Evolutionary conservation across 1,140 invertebrate genomes (phyloP).

Genomic region (Drosophila ogumai): DNA sequence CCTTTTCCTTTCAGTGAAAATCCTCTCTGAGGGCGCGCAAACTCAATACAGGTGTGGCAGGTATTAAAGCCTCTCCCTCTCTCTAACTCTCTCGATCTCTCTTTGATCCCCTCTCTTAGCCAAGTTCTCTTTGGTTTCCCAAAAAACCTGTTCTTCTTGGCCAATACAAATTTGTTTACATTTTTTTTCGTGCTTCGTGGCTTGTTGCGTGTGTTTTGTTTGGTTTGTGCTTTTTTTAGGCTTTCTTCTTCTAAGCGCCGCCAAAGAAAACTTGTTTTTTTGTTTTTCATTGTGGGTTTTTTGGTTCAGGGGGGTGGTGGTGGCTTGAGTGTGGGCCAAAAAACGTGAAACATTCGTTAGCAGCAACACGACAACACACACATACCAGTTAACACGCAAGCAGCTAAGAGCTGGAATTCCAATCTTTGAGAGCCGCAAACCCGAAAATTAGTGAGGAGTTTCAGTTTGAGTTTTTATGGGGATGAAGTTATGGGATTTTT

Average conservation of each 20-base stretch:
- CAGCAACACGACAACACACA: slow-evolving; percentile 37
- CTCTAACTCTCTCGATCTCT: not conserved
- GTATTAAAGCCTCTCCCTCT: not conserved
- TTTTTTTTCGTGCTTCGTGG: slow-evolving; percentile 63
- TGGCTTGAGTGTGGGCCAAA: slow-evolving; percentile 22
- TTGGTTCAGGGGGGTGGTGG: slow-evolving; percentile 19
- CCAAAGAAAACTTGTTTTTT: slow-evolving; percentile 52
- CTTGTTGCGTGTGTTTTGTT: slow-evolving; percentile 57
- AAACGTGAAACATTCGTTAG: slow-evolving; percentile 55
- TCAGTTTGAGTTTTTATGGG: not conserved
- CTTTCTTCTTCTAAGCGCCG: slow-evolving; percentile 61
- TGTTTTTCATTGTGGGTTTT: slow-evolving; percentile 10
- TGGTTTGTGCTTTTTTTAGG: slow-evolving; percentile 43
- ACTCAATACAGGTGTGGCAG: slow-evolving; percentile 75
- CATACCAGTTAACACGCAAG: slow-evolving; percentile 28
- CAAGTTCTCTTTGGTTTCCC: slow-evolving; percentile 32
- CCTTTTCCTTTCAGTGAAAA: not conserved
- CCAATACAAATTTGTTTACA: slow-evolving; percentile 75
- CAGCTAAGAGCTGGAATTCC: slow-evolving; percentile 33
- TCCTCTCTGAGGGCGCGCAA: slow-evolving; percentile 46
- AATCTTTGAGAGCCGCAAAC: slow-evolving; percentile 14
- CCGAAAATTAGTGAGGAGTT: slow-evolving; percentile 21
- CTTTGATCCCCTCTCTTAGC: slow-evolving; percentile 2
- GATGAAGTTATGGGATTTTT: not conserved
- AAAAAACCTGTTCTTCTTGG: slow-evolving; percentile 67